Evolutionary conservation across 2,888 invertebrate species (phyloP).

Genomic region (Sepioteuthis lessoniana): DNA sequence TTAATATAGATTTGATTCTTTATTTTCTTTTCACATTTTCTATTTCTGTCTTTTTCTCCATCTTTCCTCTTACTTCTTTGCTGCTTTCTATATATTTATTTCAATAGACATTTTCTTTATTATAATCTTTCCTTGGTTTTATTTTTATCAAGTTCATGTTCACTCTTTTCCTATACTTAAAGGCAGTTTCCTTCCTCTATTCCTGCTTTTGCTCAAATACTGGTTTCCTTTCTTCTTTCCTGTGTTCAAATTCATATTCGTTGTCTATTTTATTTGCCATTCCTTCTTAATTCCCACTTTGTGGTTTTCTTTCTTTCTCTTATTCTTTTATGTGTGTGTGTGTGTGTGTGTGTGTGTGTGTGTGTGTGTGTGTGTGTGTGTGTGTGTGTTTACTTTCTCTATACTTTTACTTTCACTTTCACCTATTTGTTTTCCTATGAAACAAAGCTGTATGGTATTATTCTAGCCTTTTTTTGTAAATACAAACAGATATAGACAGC

Average conservation of each 20-base stretch:
- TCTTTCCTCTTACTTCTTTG: no score
- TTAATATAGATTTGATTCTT: no score
- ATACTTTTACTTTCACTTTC: no score
- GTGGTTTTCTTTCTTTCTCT: no score
- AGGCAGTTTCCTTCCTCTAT: background rate
- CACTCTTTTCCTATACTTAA: background rate
- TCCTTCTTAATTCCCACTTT: background rate
- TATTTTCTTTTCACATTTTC: no score
- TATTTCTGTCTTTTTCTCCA: no score
- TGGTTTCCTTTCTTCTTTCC: background rate
- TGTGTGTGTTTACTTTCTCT: background rate
- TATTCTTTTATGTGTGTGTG: no score
- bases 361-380: no score
- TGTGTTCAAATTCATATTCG: background rate
- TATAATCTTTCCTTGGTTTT: background rate
- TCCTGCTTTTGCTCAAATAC: background rate
- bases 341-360: no score
- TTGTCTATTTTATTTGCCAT: background rate
- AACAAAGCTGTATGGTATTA: background rate
- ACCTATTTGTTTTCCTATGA: background rate
- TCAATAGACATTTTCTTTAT: background rate
- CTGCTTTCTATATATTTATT: no score
- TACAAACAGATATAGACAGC: background rate
- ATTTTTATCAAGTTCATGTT: background rate
- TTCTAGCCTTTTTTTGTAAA: background rate